phyloP scores from a whole-genome alignment of 2,797 vertebrate species.

The Ataeniobius toweri region DNA sequence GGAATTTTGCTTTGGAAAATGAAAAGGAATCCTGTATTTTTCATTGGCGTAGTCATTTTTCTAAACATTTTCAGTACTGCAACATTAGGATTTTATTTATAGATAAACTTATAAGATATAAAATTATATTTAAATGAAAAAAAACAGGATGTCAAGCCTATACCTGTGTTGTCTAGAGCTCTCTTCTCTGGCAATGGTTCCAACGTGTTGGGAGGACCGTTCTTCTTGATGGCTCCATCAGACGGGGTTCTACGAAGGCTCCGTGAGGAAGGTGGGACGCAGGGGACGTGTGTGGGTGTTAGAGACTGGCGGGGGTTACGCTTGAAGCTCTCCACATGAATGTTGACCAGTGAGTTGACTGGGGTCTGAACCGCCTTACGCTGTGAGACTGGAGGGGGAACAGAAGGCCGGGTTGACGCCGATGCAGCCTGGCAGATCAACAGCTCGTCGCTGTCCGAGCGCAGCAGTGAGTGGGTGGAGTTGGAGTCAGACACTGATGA shows the following conservation, averaged over 20 bases:
- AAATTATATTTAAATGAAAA: not conserved
- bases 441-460: constrained; percentile 91
- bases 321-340: constrained; percentile 94
- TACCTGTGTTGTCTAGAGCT: constrained; percentile 68
- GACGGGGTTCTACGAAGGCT: constrained; percentile 91
- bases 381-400: constrained; percentile 12
- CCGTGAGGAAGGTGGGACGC: constrained; percentile 76
- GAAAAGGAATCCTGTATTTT: not conserved
- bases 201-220: constrained; percentile 57
- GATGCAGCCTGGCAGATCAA: constrained; percentile 83
- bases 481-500: constrained; percentile 96
- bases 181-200: constrained; percentile 62
- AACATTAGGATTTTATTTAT: not conserved
- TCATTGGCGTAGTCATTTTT: not conserved
- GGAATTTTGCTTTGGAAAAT: not conserved
- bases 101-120: not conserved
- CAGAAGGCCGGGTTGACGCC: constrained; percentile 51
- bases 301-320: constrained; percentile 92
- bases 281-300: constrained; percentile 92
- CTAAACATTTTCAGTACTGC: not conserved
- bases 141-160: not conserved
- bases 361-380: constrained; percentile 71
- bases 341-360: constrained; percentile 91
- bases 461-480: constrained; percentile 92
- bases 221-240: constrained; percentile 91